Base-by-base conservation (phyloP, 2,888 invertebrate genomes). In the Diarsia mendica region DNA sequence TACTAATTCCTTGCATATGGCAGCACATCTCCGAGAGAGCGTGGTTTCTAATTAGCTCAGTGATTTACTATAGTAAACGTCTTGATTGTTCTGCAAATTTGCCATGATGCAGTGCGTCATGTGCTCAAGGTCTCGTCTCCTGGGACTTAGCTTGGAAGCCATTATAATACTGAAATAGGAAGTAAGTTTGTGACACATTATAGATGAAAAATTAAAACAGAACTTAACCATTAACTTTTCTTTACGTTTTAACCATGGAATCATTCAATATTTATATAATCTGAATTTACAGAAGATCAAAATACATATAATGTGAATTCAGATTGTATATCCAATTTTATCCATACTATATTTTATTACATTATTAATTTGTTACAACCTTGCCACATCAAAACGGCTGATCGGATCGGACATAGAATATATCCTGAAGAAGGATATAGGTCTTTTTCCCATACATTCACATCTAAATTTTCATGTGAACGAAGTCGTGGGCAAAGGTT, bases 41-140 rank as follows among this genome's bases (percentile, higher is more conserved):
- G 39, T 28, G 33, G 49, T 15, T 77, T 55, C 63, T 71, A 49
- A 55, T 71, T 70, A 55, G n/a, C 69, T 6, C 64, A 55, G n/a
- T 63, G 55, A 77, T 77, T 58, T 55, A 77, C 15, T 49, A n/a
- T n/a, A 48, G 49, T 20, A 5, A 64, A 55, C 20, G 44, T 39
- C 44, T 33, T 23, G 49, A 33, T 63, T 39, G 61, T 20, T 55
- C n/a, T 11, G 15, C 55, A 64, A 64, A 77, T 46, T 9, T 33
- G 20, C 48, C 5, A 46, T 46, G 9, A 71, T 13, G 20, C 23
- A 49, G n/a, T 4, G 44, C 11, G 49, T 55, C 33, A 71, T 71
- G 49, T 33, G 23, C 64, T 64, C 20, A 23, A n/a, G 2, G 3
- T 39, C 46, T 13, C 9, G 28, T 33, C 49, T 48, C 18, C 9